phyloP scores from a whole-genome alignment of 2,888 invertebrate genomes.

The Bedellia somnulentella region DNA sequence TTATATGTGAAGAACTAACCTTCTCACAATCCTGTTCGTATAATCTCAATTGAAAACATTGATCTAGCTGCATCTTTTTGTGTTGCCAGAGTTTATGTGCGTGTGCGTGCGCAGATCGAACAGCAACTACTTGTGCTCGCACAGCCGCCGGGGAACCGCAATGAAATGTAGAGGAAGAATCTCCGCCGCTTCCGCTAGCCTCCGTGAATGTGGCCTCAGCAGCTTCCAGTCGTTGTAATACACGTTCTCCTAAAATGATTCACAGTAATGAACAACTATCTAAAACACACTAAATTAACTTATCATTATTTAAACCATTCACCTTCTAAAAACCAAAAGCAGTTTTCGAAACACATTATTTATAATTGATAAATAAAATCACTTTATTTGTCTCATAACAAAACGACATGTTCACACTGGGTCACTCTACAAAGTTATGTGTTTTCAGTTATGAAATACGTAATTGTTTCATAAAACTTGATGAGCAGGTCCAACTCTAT shows the following conservation, averaged over 20 bases:
- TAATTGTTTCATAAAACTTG: no score
- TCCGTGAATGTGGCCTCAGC: slow-evolving; percentile 53
- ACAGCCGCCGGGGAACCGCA: slow-evolving; percentile 72
- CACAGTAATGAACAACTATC: not conserved
- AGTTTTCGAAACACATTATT: slow-evolving; percentile 3
- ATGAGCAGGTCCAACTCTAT: no score
- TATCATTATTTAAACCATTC: no score
- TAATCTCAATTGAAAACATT: slow-evolving; percentile 92
- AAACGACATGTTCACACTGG: no score
- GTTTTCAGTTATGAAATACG: no score
- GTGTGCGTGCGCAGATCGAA: slow-evolving; percentile 88
- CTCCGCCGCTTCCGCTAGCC: slow-evolving; percentile 67
- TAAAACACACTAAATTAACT: no score
- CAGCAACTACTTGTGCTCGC: slow-evolving; percentile 80
- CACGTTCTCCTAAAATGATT: slow-evolving; percentile 64
- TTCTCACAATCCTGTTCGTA: slow-evolving; percentile 98
- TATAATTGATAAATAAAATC: no score
- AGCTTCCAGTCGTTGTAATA: slow-evolving; percentile 64
- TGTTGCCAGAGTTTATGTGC: slow-evolving; percentile 93
- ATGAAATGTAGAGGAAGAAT: slow-evolving; percentile 71
- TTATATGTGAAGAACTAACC: no score
- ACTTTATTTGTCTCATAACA: no score
- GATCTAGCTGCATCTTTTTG: slow-evolving; percentile 91
- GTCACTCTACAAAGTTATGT: no score
- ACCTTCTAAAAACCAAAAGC: slow-evolving; percentile 3